Evolutionary conservation across 2,797 vertebrate genomes (phyloP).

Genomic region (Cyprinodon diabolis): DNA sequence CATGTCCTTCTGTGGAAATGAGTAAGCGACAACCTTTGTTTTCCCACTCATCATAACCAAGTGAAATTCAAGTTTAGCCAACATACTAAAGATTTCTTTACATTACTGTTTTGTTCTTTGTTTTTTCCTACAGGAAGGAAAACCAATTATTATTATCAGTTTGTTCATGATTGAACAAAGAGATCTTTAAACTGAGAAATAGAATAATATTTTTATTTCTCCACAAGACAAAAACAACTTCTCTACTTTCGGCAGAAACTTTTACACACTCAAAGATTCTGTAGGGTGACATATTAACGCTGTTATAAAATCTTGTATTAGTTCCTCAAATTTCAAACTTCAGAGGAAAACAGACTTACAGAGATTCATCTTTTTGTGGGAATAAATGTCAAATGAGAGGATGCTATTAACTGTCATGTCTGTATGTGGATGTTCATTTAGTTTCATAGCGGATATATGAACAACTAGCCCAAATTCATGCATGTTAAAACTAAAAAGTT

Average conservation of each 20-base stretch:
- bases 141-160: constrained; percentile 12
- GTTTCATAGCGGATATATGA: neutral
- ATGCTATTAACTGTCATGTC: neutral
- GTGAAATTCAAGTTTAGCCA: constrained; percentile 24
- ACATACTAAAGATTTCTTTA: constrained; percentile 1
- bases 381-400: neutral
- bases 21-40: constrained; percentile 15
- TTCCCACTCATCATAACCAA: neutral
- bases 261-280: neutral
- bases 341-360: neutral
- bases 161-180: neutral
- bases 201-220: constrained; percentile 22
- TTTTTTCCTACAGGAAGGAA: constrained; percentile 14
- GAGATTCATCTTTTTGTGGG: neutral
- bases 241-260: neutral
- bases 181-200: constrained; percentile 41
- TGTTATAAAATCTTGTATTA: constrained; percentile 11
- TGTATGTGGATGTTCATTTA: neutral
- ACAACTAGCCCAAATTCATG: neutral
- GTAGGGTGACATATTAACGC: neutral
- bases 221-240: neutral
- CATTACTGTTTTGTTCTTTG: neutral
- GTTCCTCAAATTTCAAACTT: neutral
- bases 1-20: constrained; percentile 28
- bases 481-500: neutral